Base-by-base conservation (phyloP, 53 echinoderm and acorn worm genomes). In the Henricia sp. region DNA sequence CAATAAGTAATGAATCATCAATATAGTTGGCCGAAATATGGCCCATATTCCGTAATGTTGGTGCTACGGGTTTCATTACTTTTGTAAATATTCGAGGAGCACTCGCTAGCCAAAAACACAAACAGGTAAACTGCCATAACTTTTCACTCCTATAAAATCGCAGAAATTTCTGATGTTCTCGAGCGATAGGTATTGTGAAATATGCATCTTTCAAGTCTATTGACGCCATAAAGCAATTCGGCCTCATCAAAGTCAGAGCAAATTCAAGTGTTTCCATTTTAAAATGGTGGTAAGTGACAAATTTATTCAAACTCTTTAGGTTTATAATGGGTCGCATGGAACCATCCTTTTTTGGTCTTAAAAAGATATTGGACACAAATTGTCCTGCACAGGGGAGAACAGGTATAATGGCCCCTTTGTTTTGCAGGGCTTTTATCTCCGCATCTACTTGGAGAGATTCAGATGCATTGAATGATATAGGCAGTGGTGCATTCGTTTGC, bases 301-400 rank as follows among this genome's bases (percentile, higher is more conserved):
- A 72, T 26, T 50, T 2, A 19, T 72, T 72, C 6, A 60, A 33
- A 27, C 28, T n/a, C n/a, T n/a, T n/a, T n/a, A n/a, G n/a, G n/a
- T n/a, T n/a, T n/a, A n/a, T n/a, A n/a, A n/a, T n/a, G 2, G 35
- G 52, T 69, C 69, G 37, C 51, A 84, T 63, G 10, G 66, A 43
- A 68, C 83, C 84, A 23, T 84, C 84, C 32, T 84, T 84, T 29
- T 84, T 84, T 23, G 68, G 68, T 24, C 67, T 19, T 11, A 53
- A 19, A 70, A 84, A 84, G 35, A 84, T 84, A 21, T 70, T 68
- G 4, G 84, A 84, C 37, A 84, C 28, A 27, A 69, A 70, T 70
- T 84, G 19, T 51, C 71, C 71, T 25, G 19, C 23, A 20, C 46
- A 42, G 14, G 70, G 84, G 23, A n/a, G 16, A 23, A 44, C 46